Conservation (phyloP, 2,888 invertebrate species). For the Onchidella celtica region DNA sequence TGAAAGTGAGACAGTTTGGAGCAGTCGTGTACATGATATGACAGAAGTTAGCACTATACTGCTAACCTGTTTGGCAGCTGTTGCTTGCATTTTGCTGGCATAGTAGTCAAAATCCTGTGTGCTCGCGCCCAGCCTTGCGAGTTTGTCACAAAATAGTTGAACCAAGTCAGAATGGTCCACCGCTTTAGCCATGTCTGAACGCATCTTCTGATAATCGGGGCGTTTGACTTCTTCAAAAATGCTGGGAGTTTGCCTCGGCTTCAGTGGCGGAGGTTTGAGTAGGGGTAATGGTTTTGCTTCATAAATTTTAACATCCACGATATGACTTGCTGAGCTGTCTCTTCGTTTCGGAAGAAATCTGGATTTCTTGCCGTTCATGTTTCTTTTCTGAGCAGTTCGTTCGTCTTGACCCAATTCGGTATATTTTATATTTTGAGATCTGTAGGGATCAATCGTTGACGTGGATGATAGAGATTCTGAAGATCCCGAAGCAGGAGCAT, state of each 20-base stretch:
- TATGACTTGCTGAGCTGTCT: too few species aligned
- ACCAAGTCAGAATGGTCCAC: constrained; percentile 2
- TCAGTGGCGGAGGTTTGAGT: neutral
- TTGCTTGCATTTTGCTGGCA: constrained; percentile 1
- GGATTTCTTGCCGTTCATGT: too few species aligned
- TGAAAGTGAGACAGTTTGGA: too few species aligned
- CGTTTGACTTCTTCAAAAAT: constrained; percentile 9
- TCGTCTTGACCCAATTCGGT: too few species aligned
- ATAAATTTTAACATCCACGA: neutral
- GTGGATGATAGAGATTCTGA: too few species aligned
- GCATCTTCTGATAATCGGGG: neutral
- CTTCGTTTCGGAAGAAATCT: too few species aligned
- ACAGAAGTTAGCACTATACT: too few species aligned
- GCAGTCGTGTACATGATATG: too few species aligned
- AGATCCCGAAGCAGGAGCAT: too few species aligned
- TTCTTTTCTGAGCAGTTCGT: too few species aligned
- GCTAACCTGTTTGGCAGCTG: neutral
- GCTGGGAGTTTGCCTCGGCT: neutral
- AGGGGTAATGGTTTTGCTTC: neutral
- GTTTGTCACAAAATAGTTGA: neutral
- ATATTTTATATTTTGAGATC: too few species aligned
- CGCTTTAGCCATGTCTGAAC: neutral
- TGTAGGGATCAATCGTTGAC: too few species aligned
- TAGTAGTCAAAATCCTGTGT: neutral
- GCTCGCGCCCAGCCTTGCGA: neutral